Base-by-base conservation (phyloP, 2,113 vertebrate species). In the Hylia prasina region DNA sequence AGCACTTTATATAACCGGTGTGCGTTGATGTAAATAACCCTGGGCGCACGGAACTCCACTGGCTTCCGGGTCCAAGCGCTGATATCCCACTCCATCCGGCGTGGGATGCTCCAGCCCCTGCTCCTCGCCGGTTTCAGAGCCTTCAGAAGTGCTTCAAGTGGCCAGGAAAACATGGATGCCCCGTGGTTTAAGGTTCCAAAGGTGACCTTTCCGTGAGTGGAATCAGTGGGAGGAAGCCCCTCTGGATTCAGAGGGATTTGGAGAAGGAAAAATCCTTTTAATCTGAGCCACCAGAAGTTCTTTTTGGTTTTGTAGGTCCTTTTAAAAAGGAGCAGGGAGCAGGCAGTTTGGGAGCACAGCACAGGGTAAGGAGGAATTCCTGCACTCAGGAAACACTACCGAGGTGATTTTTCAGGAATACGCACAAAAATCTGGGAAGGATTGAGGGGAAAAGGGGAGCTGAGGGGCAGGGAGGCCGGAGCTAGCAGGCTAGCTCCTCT, bases 401-500 rank as follows among this genome's bases (percentile, higher is more conserved):
- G 6, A 27, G 42, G 20, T 57, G 39, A 9, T 35, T 45, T 82
- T 85, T 81, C 19, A 23, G 88, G 81, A 90, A 82, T 23, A 56
- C 16, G 53, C 78, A 87, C 90, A 71, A 64, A 28, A 93, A 28
- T 19, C 16, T 25, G 15, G 35, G 47, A 31, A 8, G 13, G 39
- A 72, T 58, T 35, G 64, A 50, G 81, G 54, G 58, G 73, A 15
- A 4, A 35, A 50, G 42, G 27, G 54, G 39, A 75, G 57, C 60
- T 27, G 79, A n/a, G 24, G 68, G 7, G 19, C 7, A 24, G 65
- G 66, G 66, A 89, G 82, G 68, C 37, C 0, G 51, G 68, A 50
- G 87, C 73, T 87, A 79, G 88, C 88, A 1, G 94, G 93, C 93
- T 96, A 22, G 88, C 82, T 85, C 47, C 4, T n/a, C 79, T 94